Evolutionary conservation across 2,888 invertebrate genomes (phyloP), one percentile per base, ranked within the genome.

Genomic region (Ophion obscuratus): DNA sequence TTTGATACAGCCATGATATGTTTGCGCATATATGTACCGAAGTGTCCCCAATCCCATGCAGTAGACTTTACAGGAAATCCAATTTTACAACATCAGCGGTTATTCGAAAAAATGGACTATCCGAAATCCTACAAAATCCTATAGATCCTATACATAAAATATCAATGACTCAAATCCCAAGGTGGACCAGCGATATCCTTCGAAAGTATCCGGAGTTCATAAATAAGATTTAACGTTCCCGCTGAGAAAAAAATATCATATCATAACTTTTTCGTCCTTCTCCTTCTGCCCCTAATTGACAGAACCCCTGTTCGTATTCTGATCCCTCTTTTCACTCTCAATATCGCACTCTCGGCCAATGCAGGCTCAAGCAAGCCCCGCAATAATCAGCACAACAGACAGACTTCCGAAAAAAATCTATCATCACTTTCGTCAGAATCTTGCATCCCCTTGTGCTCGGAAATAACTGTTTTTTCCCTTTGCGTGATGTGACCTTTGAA

Each of bases 31-130:
- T 6, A 40, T 40, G 9, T 40, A 20, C 10, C 6, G 17, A 17
- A 6, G 2, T 53, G 17, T 53, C 17, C 14, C 17, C 11, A 53
- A 53, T 53, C 53, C 14, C 53, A 2, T 53, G 5, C 31, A 31
- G 31, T 31, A 31, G 31, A 31, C 3, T 31, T 0, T 31, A 31
- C 53, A 53, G 14, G 5, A 53, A 53, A 36, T 10, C 24, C 20
- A 53, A 73, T 67, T 81, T 81, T 61, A 81, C 53, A 59, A 73
- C 64, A 40, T 57, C 17, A 44, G 44, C 10, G 17, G 47, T 62
- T 20, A 17, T 47, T 64, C 31, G 61, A 17, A 62, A 44, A 71
- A 53, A 62, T 62, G 61, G 27, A 68, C 17, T 40, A n/a, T 31
- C 1, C 31, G 77, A 17, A 17, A 64, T 64, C 20, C 71, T 57